These are phyloP conservation scores for Echinarachnius parma DNA, from an alignment of 53 echinoderm and acorn worm genomes.

Conservation along the genomic window DNA sequence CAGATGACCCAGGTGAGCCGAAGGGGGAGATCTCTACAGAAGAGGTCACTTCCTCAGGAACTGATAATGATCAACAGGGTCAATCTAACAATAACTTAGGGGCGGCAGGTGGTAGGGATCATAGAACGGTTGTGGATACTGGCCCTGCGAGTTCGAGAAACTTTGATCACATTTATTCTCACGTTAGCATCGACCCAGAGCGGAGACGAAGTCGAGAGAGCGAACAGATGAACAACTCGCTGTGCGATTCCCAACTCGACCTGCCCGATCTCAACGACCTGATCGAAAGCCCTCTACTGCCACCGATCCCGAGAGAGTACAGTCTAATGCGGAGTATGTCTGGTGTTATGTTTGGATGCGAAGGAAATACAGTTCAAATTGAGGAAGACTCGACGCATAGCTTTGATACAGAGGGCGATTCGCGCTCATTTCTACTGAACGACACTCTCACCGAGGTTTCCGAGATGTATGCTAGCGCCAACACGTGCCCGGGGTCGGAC, in stretches of 20 bases:
- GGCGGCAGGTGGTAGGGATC: no score
- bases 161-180: conserved; percentile 44
- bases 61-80: no score
- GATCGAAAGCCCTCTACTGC: conserved; percentile 29
- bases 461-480: conserved; percentile 51
- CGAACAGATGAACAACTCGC: conserved; percentile 9
- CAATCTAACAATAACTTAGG: no score
- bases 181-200: conserved; percentile 27
- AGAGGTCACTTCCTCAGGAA: no score
- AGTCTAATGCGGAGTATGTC: conserved; percentile 22
- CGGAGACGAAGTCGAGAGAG: conserved; percentile 37
- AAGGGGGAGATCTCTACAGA: no score
- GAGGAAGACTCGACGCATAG: conserved; percentile 43
- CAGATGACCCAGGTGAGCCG: no score
- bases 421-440: conserved; percentile 31
- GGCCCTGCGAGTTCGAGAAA: no score
- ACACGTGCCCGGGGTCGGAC: conserved; percentile 31
- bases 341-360: conserved; percentile 6
- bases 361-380: conserved; percentile 36
- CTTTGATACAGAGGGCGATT: conserved; percentile 41
- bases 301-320: conserved; percentile 6
- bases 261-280: conserved; percentile 37
- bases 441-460: conserved; percentile 47
- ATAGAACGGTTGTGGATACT: no score
- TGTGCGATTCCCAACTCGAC: conserved; percentile 32